These are phyloP conservation scores for Prunella strophiata DNA, from an alignment of 2,797 vertebrate genomes.

Conservation along the genomic window DNA sequence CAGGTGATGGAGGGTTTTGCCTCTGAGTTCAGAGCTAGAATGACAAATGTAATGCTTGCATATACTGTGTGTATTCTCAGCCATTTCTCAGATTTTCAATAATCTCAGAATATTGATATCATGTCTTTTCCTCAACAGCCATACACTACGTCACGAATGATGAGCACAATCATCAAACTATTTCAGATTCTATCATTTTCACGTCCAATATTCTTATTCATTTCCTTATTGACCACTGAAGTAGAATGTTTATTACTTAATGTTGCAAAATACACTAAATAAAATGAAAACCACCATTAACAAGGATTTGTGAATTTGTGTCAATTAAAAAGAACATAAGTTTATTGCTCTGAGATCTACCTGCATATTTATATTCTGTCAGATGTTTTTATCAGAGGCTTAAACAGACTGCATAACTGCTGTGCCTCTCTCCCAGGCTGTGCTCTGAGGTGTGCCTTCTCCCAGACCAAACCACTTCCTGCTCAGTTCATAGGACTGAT, in stretches of 20 bases:
- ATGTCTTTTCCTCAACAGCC: neutral
- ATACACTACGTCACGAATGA: slow-evolving; percentile 38
- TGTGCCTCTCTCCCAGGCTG: neutral
- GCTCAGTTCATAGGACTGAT: neutral
- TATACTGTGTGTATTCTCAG: neutral
- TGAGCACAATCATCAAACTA: slow-evolving; percentile 14
- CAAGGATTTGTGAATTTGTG: neutral
- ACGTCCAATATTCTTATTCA: neutral
- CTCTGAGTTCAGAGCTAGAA: slow-evolving; percentile 42
- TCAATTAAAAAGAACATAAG: neutral
- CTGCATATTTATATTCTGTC: neutral
- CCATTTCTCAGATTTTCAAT: slow-evolving; percentile 45
- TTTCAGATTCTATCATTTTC: neutral
- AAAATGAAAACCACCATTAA: neutral
- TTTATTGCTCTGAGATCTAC: neutral
- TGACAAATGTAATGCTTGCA: slow-evolving; percentile 33
- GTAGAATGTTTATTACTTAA: neutral
- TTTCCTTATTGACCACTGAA: slow-evolving; percentile 29
- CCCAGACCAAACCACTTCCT: neutral
- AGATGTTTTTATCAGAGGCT: neutral
- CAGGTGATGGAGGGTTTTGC: slow-evolving; percentile 22
- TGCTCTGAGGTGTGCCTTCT: neutral
- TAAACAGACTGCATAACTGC: neutral
- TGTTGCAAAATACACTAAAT: neutral
- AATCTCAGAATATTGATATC: neutral